Conservation (phyloP, 1,140 invertebrate species). For the Chironomus striatipennis region DNA sequence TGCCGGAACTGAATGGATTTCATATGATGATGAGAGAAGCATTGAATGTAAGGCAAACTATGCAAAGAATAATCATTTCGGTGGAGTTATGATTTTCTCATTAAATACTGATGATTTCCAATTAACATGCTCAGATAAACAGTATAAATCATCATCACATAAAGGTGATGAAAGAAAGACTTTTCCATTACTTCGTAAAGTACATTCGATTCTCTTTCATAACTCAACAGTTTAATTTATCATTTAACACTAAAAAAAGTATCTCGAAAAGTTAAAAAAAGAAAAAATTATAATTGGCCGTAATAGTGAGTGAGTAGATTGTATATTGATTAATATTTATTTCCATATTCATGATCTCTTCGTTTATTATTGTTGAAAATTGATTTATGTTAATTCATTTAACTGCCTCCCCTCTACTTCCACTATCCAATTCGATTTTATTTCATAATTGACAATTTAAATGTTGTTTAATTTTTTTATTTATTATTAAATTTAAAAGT, state of each 20-base stretch:
- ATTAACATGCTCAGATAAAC: slow-evolving; percentile 36
- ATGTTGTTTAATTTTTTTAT: too few relatives aligned
- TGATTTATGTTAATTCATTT: too few relatives aligned
- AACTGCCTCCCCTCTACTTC: too few relatives aligned
- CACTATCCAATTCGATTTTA: too few relatives aligned
- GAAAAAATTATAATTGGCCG: not conserved
- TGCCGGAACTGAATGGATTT: slow-evolving; percentile 72
- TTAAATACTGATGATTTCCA: slow-evolving; percentile 63
- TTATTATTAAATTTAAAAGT: too few relatives aligned
- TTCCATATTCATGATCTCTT: not conserved
- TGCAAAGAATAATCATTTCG: slow-evolving; percentile 51
- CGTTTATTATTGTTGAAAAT: not conserved
- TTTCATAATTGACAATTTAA: too few relatives aligned
- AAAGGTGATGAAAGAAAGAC: not conserved
- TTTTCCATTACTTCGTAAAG: slow-evolving; percentile 26
- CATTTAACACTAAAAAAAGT: not conserved
- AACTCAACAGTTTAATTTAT: not conserved
- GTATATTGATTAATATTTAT: not conserved
- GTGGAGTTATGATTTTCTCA: slow-evolving; percentile 68
- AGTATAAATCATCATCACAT: not conserved
- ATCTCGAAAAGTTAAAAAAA: not conserved
- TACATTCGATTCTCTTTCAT: slow-evolving; percentile 25
- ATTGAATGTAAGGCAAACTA: slow-evolving; percentile 61
- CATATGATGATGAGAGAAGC: slow-evolving; percentile 73
- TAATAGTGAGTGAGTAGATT: not conserved